Evolutionary conservation across 2,888 invertebrate species (phyloP).

Genomic region (Leptura quadrifasciata): DNA sequence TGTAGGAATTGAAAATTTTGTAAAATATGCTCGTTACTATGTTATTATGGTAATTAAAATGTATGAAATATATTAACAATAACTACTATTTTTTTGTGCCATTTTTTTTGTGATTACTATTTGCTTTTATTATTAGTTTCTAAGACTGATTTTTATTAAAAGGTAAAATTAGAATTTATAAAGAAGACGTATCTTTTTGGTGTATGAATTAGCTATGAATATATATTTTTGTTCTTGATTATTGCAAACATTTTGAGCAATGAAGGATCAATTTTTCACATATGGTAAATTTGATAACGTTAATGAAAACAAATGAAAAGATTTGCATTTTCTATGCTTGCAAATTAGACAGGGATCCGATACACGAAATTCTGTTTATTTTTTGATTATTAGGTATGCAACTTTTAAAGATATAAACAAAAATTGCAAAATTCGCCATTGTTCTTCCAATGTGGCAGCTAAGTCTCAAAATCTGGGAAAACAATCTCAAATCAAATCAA

Average conservation of each 20-base stretch:
- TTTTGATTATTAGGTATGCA: too few species aligned
- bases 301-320: too few species aligned
- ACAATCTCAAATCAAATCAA: too few species aligned
- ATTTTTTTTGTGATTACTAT: slow-evolving; percentile 48
- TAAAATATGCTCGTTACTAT: slow-evolving; percentile 35
- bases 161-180: background rate
- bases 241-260: background rate
- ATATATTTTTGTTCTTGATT: background rate
- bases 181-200: background rate
- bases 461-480: too few species aligned
- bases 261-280: background rate
- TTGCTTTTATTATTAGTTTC: slow-evolving; percentile 36
- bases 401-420: too few species aligned
- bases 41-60: background rate
- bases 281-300: too few species aligned
- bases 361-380: too few species aligned
- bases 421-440: too few species aligned
- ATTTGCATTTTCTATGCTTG: too few species aligned
- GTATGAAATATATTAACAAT: background rate
- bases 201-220: background rate
- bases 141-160: slow-evolving; percentile 53
- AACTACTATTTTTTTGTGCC: slow-evolving; percentile 49
- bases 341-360: too few species aligned
- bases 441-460: too few species aligned
- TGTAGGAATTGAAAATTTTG: slow-evolving; percentile 48